These are phyloP conservation scores for Genyomyrus donnyi DNA, from an alignment of 2,113 vertebrate genomes.

Conservation along the genomic window DNA sequence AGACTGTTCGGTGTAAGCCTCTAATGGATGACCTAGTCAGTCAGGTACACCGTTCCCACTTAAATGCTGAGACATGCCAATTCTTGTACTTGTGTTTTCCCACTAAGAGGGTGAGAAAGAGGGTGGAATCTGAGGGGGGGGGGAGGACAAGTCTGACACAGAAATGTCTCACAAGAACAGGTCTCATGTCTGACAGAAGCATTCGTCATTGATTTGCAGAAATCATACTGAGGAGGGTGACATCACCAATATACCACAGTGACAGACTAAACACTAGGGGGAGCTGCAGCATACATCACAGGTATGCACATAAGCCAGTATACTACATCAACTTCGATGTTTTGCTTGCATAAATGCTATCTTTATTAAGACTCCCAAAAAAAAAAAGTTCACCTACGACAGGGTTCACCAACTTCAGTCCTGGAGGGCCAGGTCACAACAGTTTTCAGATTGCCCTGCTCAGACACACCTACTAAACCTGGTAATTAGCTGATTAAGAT, in stretches of 20 bases:
- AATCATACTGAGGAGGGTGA: background rate
- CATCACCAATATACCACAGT: background rate
- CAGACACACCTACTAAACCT: background rate
- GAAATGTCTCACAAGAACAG: conserved; percentile 7
- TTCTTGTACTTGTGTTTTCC: conserved; percentile 1
- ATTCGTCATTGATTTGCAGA: background rate
- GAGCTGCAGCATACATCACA: background rate
- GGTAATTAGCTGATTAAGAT: background rate
- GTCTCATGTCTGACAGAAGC: background rate
- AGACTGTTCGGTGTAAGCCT: background rate
- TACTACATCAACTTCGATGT: background rate
- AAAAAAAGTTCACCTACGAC: too few relatives aligned
- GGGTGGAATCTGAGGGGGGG: background rate
- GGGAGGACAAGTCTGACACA: background rate
- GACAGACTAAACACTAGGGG: background rate
- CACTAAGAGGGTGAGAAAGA: background rate
- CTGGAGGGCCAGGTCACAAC: background rate
- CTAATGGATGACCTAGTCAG: background rate
- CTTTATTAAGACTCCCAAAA: background rate
- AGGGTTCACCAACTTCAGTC: background rate
- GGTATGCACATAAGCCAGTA: background rate
- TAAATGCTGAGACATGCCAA: background rate
- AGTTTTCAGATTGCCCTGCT: background rate
- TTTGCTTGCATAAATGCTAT: background rate
- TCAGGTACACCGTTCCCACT: background rate